Evolutionary conservation across 2,797 vertebrate genomes (phyloP).

Genomic region (Apogon talboti): DNA sequence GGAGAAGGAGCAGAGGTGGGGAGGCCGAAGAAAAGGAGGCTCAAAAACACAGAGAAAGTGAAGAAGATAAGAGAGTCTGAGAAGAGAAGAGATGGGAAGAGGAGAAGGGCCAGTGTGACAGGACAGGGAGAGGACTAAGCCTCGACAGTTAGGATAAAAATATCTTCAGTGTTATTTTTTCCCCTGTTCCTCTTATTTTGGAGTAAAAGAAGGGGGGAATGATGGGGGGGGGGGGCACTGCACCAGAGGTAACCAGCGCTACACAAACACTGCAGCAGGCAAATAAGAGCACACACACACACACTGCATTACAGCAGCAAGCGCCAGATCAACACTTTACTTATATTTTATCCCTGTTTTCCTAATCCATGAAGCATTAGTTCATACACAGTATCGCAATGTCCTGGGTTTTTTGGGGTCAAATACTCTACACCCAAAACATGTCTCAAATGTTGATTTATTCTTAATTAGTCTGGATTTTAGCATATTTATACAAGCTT

Average conservation of each 20-base stretch:
- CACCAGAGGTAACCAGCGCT: conserved; percentile 41
- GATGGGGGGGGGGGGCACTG: conserved; percentile 25
- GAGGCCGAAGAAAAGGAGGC: conserved; percentile 11
- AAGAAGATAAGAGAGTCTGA: conserved; percentile 35
- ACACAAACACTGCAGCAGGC: conserved; percentile 42
- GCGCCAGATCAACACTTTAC: not conserved
- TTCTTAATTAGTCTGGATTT: not conserved
- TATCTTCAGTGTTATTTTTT: conserved; percentile 58
- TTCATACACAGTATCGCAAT: not conserved
- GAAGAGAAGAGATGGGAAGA: conserved; percentile 13
- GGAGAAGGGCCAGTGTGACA: conserved; percentile 24
- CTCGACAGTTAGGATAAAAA: conserved; percentile 62
- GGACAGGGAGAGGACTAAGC: conserved; percentile 41
- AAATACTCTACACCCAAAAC: conserved; percentile 12
- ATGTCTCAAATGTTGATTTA: conserved; percentile 2
- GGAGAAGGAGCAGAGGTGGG: conserved; percentile 14
- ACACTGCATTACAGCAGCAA: conserved; percentile 23
- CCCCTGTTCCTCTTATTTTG: conserved; percentile 36
- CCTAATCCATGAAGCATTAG: conserved; percentile 8
- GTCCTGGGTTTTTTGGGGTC: not conserved
- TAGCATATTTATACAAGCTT: not conserved
- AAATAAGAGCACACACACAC: conserved; percentile 16
- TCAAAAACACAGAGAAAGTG: not conserved
- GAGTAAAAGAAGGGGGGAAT: conserved; percentile 28
- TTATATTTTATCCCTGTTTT: not conserved